Conservation (phyloP, 2,797 vertebrate species). For the Ceryle rudis region DNA sequence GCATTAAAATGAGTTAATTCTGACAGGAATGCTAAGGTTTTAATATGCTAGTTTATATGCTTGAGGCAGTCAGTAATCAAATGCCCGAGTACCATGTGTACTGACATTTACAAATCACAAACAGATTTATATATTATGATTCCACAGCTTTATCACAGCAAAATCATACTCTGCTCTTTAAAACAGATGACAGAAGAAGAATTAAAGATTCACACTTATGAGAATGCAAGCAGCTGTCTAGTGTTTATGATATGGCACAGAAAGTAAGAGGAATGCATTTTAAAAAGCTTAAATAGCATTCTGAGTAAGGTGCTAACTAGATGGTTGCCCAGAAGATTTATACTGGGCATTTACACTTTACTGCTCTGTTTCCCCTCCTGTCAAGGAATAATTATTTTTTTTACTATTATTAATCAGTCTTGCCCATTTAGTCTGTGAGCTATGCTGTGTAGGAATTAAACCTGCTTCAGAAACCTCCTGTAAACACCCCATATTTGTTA, state of each 20-base stretch:
- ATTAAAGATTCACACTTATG: neutral
- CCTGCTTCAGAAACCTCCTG: neutral
- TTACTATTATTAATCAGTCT: neutral
- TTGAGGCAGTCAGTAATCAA: constrained; percentile 55
- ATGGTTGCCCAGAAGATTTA: neutral
- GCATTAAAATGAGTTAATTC: constrained; percentile 28
- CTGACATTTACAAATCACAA: constrained; percentile 58
- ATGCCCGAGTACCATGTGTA: neutral
- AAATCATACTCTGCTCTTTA: constrained; percentile 32
- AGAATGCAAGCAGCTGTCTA: constrained; percentile 21
- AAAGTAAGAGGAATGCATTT: constrained; percentile 17
- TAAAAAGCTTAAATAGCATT: neutral
- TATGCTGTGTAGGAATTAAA: neutral
- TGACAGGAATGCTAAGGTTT: constrained; percentile 40
- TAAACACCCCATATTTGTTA: neutral
- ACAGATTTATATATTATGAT: constrained; percentile 56
- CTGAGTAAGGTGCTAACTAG: neutral
- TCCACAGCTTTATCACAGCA: constrained; percentile 38
- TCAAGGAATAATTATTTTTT: neutral
- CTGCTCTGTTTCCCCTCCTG: neutral
- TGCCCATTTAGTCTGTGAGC: neutral
- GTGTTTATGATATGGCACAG: neutral
- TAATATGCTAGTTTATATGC: constrained; percentile 58
- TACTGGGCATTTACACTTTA: neutral
- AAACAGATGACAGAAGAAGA: constrained; percentile 38